Evolutionary conservation across 2,888 invertebrate genomes (phyloP).

Genomic region (Acanthoscelides obtectus): DNA sequence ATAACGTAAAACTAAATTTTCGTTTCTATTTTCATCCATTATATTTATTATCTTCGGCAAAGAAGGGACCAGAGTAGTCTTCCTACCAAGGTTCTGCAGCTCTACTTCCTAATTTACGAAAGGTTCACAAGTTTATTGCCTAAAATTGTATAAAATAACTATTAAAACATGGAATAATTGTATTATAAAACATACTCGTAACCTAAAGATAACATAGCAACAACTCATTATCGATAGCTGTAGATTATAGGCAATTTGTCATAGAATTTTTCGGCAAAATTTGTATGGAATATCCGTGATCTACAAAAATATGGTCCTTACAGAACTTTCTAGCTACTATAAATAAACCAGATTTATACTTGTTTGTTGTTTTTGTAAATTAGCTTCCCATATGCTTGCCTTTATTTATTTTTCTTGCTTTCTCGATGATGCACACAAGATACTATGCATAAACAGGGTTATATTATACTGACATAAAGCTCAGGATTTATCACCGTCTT

Average conservation of each 20-base stretch:
- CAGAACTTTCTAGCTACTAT: neutral
- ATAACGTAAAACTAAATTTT: no score
- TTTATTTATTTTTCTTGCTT: neutral
- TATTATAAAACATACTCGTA: no score
- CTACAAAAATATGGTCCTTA: neutral
- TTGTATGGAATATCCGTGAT: neutral
- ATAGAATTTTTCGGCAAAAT: neutral
- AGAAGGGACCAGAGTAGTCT: no score
- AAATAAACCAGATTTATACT: neutral
- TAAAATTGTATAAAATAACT: no score
- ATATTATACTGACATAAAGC: neutral
- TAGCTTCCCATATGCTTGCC: neutral
- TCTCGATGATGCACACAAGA: neutral
- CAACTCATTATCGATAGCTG: no score
- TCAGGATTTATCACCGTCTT: neutral
- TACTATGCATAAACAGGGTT: neutral
- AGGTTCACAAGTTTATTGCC: no score
- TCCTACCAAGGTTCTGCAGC: no score
- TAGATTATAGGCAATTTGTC: neutral
- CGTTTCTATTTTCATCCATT: no score
- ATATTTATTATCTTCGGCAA: no score
- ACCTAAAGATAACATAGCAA: no score
- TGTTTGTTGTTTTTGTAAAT: neutral
- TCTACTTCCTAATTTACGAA: no score
- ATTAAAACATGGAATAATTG: no score